Evolutionary conservation across 64 coral and sea anemone genomes (phyloP).

Genomic region (Trachythela sp.): DNA sequence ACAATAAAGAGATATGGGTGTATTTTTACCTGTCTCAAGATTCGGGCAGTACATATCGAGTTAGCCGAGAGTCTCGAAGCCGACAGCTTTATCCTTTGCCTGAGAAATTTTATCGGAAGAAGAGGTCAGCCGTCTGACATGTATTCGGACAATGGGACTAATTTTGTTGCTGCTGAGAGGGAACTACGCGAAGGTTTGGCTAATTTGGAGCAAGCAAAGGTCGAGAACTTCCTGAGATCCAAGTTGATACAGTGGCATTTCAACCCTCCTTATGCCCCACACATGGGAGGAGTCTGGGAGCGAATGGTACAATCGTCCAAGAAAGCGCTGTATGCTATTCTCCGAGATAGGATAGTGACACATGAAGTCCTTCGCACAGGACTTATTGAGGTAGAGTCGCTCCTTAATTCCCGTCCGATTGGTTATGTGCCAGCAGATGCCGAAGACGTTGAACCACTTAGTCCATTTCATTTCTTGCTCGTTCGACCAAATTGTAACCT

Average conservation of each 20-base stretch:
- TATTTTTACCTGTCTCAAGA: slow-evolving; percentile 22
- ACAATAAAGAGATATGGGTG: not conserved
- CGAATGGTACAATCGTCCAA: not conserved
- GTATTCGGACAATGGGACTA: slow-evolving; percentile 4
- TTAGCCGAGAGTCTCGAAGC: slow-evolving; percentile 17
- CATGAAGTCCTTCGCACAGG: no score
- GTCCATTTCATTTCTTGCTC: no score
- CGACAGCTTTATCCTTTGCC: slow-evolving; percentile 6
- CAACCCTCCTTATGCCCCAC: not conserved
- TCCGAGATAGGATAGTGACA: no score
- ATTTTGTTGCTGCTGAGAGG: not conserved
- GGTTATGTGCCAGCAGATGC: no score
- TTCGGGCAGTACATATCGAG: slow-evolving; percentile 32
- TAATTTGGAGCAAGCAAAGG: not conserved
- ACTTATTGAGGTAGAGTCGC: no score
- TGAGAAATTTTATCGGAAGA: not conserved
- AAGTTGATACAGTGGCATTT: slow-evolving; percentile 4
- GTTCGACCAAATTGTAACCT: no score
- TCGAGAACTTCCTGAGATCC: not conserved
- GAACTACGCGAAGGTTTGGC: not conserved
- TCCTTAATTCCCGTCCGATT: no score
- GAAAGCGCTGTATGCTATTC: no score
- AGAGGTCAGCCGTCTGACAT: not conserved
- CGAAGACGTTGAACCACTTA: no score
- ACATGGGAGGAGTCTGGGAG: slow-evolving; percentile 4